A percentile compares a stretch with the other conserved stretches of the same genome.
These are phyloP conservation scores for Halictus ligatus DNA, from an alignment of 2,888 invertebrate species.

Conservation along the genomic window DNA sequence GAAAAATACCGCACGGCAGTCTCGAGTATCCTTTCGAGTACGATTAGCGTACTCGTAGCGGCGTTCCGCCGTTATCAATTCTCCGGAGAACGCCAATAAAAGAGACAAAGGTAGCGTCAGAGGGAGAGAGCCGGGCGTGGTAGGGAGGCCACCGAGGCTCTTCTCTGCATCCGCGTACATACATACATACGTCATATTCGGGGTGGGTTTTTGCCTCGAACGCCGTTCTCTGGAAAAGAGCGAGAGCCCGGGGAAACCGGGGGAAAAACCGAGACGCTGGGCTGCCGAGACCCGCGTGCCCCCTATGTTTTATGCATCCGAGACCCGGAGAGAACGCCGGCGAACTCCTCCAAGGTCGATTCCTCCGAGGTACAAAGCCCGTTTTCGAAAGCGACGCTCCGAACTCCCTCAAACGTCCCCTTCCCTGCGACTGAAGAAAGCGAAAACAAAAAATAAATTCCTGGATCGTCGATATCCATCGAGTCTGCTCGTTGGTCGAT, in stretches of 20 bases:
- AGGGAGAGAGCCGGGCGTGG: constrained; percentile 56
- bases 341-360: constrained; percentile 56
- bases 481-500: too few species aligned
- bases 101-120: constrained; percentile 76
- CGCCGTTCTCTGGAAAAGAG: constrained; percentile 55
- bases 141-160: constrained; percentile 56
- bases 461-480: too few species aligned
- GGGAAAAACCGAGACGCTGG: constrained; percentile 12
- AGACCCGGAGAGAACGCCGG: constrained; percentile 32
- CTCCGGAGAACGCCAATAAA: constrained; percentile 79
- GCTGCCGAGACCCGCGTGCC: constrained; percentile 56
- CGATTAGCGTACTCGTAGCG: constrained; percentile 74
- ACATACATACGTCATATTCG: constrained; percentile 72
- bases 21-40: constrained; percentile 76
- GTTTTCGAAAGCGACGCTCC: constrained; percentile 28
- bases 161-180: constrained; percentile 69
- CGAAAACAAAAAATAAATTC: too few species aligned
- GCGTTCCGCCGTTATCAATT: constrained; percentile 78
- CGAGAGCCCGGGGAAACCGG: constrained; percentile 2
- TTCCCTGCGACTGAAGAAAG: too few species aligned
- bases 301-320: constrained; percentile 80
- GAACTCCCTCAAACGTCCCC: constrained; percentile 9
- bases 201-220: constrained; percentile 62
- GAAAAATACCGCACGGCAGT: constrained; percentile 75
- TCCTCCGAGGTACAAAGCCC: constrained; percentile 33